Conservation (phyloP, 2,797 vertebrate species). For the Zenarchopterus dispar region DNA sequence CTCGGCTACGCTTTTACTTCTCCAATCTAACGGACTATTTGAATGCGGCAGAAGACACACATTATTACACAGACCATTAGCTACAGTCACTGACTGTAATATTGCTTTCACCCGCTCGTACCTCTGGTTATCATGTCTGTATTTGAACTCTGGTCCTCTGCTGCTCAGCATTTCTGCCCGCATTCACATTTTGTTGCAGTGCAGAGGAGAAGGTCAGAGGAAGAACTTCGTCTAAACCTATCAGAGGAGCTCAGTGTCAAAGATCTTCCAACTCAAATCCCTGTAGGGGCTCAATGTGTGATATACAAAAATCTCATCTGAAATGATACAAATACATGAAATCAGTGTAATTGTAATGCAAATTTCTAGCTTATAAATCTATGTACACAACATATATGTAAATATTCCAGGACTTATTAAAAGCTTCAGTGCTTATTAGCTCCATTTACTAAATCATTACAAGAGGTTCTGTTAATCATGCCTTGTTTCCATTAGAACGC, state of each 20-base stretch:
- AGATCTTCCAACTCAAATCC: slow-evolving; percentile 9
- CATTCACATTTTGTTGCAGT: slow-evolving; percentile 46
- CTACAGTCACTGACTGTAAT: slow-evolving; percentile 13
- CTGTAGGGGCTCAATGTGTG: neutral
- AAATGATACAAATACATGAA: slow-evolving; percentile 4
- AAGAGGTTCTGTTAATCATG: slow-evolving; percentile 51
- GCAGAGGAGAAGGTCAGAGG: slow-evolving; percentile 39
- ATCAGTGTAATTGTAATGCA: neutral
- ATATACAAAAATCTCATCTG: slow-evolving; percentile 1
- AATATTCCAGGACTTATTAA: slow-evolving; percentile 18
- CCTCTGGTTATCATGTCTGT: slow-evolving; percentile 40
- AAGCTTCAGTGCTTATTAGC: slow-evolving; percentile 23
- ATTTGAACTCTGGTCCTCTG: slow-evolving; percentile 49
- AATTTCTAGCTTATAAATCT: neutral
- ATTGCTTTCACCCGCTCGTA: slow-evolving; percentile 39
- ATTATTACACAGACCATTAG: slow-evolving; percentile 8
- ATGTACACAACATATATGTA: slow-evolving; percentile 2
- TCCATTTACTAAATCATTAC: slow-evolving; percentile 42
- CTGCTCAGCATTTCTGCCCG: slow-evolving; percentile 45
- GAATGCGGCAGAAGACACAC: slow-evolving; percentile 10
- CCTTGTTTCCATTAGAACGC: slow-evolving; percentile 34
- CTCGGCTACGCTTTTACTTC: neutral
- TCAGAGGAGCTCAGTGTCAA: slow-evolving; percentile 6
- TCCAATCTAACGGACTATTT: slow-evolving; percentile 6
- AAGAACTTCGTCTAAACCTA: slow-evolving; percentile 41